Evolutionary conservation across 2,888 invertebrate genomes (phyloP), one percentile per base, ranked within the genome.

Genomic region (Brachypterus glaber): DNA sequence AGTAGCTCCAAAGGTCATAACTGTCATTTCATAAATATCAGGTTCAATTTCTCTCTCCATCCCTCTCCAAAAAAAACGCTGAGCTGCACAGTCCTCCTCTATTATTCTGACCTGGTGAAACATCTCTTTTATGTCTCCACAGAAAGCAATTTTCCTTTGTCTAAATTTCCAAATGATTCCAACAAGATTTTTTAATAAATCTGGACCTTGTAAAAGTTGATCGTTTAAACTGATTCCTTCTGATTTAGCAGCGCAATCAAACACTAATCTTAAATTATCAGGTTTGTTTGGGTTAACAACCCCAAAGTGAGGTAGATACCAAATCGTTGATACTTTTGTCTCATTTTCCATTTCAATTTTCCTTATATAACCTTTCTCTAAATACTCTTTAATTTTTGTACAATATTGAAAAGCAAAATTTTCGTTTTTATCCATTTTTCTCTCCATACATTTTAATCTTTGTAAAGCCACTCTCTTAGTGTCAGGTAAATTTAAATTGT

Each of bases 1-100:
- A 14, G 18, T 44, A 1, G 51, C 49, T 1, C 53, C 53, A 25
- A 54, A 32, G 15, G 52, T 37, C 40, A 54, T 35, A 0, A 41
- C 47, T 2, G 46, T 44, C 53, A 56, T 53, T 15, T 26, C 38
- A 24, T 43, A 51, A 0, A 17, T 29, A 2, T 47, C 44, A n/a
- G n/a, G n/a, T n/a, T 40, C 32, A 29, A 15, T 21, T 0, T 24
- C 11, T 2, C 43, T 14, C n/a, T 31, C 12, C 2, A 18, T 12
- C 2, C 40, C 33, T 13, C 37, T 15, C 47, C 45, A 47, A 2
- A 45, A 17, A 33, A 47, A 43, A n/a, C 43, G 33, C 21, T 46
- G 42, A 2, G 7, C 35, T 15, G 5, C 18, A n/a, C 17, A 25
- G 17, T 46, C 46, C 12, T n/a, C 12, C 15, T 35, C 7, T 11